Base-by-base conservation (phyloP, 2,888 invertebrate species). In the Linnaemya vulpina region DNA sequence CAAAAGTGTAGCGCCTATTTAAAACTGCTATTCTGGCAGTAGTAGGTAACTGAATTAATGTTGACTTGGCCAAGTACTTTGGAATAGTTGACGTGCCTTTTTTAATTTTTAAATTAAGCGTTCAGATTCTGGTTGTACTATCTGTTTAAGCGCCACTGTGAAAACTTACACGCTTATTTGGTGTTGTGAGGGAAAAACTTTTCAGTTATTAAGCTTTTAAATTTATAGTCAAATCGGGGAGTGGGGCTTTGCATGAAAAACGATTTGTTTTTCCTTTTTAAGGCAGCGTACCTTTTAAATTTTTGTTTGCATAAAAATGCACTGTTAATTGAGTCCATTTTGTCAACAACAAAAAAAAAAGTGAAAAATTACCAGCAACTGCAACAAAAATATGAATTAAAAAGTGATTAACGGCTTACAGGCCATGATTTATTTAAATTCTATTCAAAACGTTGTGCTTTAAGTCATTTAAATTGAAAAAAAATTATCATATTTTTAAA, bases 151-250 rank as follows among this genome's bases (percentile, higher is more conserved):
- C 2, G 0, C 1, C 0, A n/a, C 79, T 79, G 79, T 58, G 7
- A 5, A 43, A 3, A 43, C 35, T 35, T 70, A 46, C 35, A 22
- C 46, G 62, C 30, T 43, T 46, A 46, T 79, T 63, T 71, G 63
- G 53, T 22, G 53, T 35, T 60, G 53, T 22, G n/a, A 49, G 62
- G 30, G 3, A 49, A 58, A 35, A 46, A 55, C 17, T 58, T 65
- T 67, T 81, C 25, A 87, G 90, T 90, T 91, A 91, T 91, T 91
- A 91, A 90, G 90, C 89, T 90, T 90, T 79, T 89, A 89, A 90
- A 91, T 91, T 91, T 91, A 91, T 91, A 89, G 76, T 87, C 88
- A 88, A 89, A 86, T 43, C 43, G 71, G 20, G 11, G 22, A 49
- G 22, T 49, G 38, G 38, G 38, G 4, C 7, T 86, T 83, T 40